These are phyloP conservation scores for Fringilla coelebs DNA, from an alignment of 2,797 vertebrate genomes.

Conservation along the genomic window DNA sequence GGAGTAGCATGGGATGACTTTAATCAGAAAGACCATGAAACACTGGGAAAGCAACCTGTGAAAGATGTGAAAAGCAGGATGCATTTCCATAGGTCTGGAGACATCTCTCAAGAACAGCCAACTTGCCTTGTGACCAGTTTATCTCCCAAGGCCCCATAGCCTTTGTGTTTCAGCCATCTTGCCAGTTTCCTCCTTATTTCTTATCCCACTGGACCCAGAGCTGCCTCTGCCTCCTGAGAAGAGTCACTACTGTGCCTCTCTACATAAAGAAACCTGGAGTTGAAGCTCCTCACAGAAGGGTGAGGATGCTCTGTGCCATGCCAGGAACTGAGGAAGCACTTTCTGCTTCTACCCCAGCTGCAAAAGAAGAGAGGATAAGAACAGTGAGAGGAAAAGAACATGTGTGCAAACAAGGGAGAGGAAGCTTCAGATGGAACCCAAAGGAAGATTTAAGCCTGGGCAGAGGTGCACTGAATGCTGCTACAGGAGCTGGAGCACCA, in stretches of 20 bases:
- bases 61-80: neutral
- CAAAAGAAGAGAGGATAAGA: neutral
- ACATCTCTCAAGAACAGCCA: neutral
- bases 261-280: neutral
- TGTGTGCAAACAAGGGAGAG: neutral
- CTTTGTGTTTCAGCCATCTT: neutral
- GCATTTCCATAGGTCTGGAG: neutral
- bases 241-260: neutral
- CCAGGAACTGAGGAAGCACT: neutral
- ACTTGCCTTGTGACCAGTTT: neutral
- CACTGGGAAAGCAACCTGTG: neutral
- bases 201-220: neutral
- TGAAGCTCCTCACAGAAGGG: neutral
- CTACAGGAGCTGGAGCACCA: neutral
- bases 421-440: neutral
- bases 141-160: neutral
- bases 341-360: neutral
- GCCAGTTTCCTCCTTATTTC: neutral
- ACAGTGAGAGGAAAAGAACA: neutral
- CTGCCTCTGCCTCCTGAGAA: neutral
- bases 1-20: neutral
- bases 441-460: conserved; percentile 16
- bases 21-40: neutral
- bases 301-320: neutral
- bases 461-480: neutral